These are phyloP conservation scores for Poecilus cupreus DNA, from an alignment of 2,888 invertebrate species.

Conservation along the genomic window DNA sequence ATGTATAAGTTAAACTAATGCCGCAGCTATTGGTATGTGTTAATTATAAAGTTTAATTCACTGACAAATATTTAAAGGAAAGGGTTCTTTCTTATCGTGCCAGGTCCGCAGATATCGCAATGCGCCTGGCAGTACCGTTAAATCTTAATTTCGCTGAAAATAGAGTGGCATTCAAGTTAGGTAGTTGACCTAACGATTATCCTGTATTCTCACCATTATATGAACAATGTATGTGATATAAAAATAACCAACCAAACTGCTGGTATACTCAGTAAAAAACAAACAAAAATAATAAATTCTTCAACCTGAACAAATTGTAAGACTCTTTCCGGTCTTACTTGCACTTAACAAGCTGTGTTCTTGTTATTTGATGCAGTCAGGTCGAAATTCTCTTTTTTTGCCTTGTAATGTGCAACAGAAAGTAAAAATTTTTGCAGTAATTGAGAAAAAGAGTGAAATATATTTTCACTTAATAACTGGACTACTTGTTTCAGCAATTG, in stretches of 20 bases:
- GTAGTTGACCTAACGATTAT: conserved; percentile 37
- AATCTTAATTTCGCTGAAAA: conserved; percentile 39
- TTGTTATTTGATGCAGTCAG: conserved; percentile 3
- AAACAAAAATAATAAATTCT: conserved; percentile 9
- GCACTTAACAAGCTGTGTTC: conserved; percentile 28
- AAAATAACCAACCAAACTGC: conserved; percentile 33
- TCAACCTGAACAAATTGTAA: conserved; percentile 41
- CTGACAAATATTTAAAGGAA: no score
- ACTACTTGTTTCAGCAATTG: no score
- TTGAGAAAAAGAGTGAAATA: neutral
- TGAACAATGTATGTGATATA: conserved; percentile 40
- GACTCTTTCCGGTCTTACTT: conserved; percentile 29
- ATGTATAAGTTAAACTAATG: no score
- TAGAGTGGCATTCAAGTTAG: conserved; percentile 6
- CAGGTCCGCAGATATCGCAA: no score
- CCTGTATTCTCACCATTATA: conserved; percentile 47
- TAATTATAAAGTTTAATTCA: no score
- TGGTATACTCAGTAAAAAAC: neutral
- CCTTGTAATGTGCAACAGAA: neutral
- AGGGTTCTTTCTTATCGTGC: no score
- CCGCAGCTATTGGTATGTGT: no score
- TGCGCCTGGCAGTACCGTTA: conserved; percentile 3
- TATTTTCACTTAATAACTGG: conserved; percentile 7
- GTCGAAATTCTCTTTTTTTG: conserved; percentile 9
- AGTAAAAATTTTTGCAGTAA: conserved; percentile 6